These are phyloP conservation scores for Pygocentrus nattereri DNA, from an alignment of 2,797 vertebrate species.

Conservation along the genomic window DNA sequence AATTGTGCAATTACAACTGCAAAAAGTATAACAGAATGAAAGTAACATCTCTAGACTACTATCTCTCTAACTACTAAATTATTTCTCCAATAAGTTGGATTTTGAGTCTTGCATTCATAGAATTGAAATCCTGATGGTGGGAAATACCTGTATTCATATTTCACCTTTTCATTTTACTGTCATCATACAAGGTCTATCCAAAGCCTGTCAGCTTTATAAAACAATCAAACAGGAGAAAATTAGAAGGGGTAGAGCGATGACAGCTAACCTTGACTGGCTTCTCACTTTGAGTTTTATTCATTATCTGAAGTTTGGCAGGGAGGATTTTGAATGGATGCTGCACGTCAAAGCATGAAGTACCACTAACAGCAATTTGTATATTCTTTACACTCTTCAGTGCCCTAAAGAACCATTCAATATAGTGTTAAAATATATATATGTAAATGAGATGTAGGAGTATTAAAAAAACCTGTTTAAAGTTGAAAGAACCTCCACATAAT, in stretches of 20 bases:
- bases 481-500: too few species aligned
- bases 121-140: neutral
- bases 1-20: too few species aligned
- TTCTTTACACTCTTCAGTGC: neutral
- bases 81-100: neutral
- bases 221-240: neutral
- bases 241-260: neutral
- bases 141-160: neutral
- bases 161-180: neutral
- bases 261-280: neutral
- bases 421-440: too few species aligned
- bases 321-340: neutral
- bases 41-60: too few species aligned
- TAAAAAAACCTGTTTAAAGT: too few species aligned
- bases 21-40: too few species aligned
- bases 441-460: too few species aligned
- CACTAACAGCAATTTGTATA: neutral
- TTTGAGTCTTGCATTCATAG: neutral
- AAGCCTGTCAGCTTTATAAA: conserved; percentile 7
- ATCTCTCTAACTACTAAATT: neutral
- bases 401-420: neutral
- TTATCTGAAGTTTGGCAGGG: conserved; percentile 2
- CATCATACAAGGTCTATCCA: neutral
- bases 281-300: neutral
- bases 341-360: neutral